These are phyloP conservation scores for Euthynnus affinis DNA, from an alignment of 2,797 vertebrate genomes.

Conservation along the genomic window DNA sequence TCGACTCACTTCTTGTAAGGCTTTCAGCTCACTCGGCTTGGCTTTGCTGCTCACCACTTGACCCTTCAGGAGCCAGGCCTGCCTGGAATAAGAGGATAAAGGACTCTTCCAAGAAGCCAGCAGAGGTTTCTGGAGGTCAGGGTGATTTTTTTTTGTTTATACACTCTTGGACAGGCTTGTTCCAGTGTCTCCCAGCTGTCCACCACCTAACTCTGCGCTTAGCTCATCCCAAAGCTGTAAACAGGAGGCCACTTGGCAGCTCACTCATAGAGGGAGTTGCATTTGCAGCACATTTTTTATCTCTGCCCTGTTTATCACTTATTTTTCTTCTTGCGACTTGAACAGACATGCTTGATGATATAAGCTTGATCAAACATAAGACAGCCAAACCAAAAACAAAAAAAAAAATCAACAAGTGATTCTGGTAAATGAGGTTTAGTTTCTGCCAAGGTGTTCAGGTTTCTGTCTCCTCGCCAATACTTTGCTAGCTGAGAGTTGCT, in stretches of 20 bases:
- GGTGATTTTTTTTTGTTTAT: conserved; percentile 54
- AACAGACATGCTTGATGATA: conserved; percentile 20
- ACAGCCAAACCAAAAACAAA: not conserved
- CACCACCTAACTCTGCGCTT: conserved; percentile 29
- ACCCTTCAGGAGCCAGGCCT: conserved; percentile 40
- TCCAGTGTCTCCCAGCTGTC: conserved; percentile 59
- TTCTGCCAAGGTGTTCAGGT: conserved; percentile 60
- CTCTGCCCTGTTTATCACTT: conserved; percentile 14
- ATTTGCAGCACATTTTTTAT: conserved; percentile 22
- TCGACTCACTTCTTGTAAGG: conserved; percentile 28
- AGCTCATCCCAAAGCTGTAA: conserved; percentile 60
- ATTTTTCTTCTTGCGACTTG: conserved; percentile 15
- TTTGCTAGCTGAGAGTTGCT: conserved; percentile 45
- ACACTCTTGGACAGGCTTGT: conserved; percentile 25
- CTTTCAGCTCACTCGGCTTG: conserved; percentile 8
- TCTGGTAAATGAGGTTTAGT: conserved; percentile 51
- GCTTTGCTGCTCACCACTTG: conserved; percentile 37
- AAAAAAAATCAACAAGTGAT: conserved; percentile 38
- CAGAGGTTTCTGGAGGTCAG: conserved; percentile 52
- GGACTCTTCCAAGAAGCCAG: conserved; percentile 40
- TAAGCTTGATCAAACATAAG: conserved; percentile 14
- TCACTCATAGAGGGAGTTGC: conserved; percentile 13
- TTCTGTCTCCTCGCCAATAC: conserved; percentile 36
- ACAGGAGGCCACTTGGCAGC: conserved; percentile 48
- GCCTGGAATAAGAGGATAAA: conserved; percentile 53